Evolutionary conservation across 2,888 invertebrate species (phyloP).

Genomic region (Himalopsyche tibetana): DNA sequence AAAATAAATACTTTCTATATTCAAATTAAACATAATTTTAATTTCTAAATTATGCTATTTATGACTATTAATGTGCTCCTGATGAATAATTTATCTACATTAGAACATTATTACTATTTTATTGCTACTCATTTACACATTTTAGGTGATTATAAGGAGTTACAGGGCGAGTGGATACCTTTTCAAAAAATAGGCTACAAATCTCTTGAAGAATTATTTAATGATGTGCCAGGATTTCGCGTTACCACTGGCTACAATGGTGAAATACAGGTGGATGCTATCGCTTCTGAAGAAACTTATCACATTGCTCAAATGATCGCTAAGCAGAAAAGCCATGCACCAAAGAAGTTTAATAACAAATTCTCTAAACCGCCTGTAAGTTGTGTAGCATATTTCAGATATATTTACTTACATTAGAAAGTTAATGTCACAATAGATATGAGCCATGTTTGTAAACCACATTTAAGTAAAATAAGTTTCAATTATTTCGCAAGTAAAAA

Average conservation of each 20-base stretch:
- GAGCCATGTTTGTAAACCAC: no score
- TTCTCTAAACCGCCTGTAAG: slow-evolving; percentile 70
- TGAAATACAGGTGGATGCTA: slow-evolving; percentile 78
- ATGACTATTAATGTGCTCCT: no score
- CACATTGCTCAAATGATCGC: slow-evolving; percentile 78
- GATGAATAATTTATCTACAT: no score
- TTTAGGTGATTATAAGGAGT: slow-evolving; percentile 79
- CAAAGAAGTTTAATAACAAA: slow-evolving; percentile 41
- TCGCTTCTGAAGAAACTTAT: slow-evolving; percentile 77
- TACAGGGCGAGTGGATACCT: slow-evolving; percentile 82
- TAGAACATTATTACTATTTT: not conserved
- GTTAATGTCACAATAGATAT: no score
- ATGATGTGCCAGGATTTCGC: slow-evolving; percentile 78
- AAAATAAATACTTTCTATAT: no score
- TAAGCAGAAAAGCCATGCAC: slow-evolving; percentile 69
- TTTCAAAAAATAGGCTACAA: slow-evolving; percentile 79
- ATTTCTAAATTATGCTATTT: no score
- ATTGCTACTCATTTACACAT: not conserved
- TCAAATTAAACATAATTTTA: no score
- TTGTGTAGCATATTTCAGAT: slow-evolving; percentile 44
- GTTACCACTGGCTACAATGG: slow-evolving; percentile 74
- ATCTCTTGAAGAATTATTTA: slow-evolving; percentile 78
- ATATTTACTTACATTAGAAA: no score
- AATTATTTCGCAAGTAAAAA: no score
- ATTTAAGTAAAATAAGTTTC: no score